Evolutionary conservation across 2,888 invertebrate species (phyloP), one percentile per base, ranked within the genome.

Genomic region (Acanthopleura granulata): DNA sequence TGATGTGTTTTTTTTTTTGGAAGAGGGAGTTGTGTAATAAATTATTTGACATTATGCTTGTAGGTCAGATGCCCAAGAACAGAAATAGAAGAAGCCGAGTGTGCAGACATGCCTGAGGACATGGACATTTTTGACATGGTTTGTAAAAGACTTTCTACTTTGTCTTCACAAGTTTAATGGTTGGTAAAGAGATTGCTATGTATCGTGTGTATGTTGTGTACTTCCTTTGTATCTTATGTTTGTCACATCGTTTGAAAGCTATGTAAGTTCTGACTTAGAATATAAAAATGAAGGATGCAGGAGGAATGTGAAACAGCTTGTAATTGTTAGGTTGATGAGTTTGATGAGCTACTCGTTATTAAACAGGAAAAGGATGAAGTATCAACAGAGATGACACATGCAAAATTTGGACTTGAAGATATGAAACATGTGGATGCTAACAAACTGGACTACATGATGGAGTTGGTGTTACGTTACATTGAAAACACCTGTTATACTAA

Each of bases 361-460:
- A 12, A 9, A 16, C 66, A 66, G 66, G 66, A 66, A 16, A 27
- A 27, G 18, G 62, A 79, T 50, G 72, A 73, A 16, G 66, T 51
- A 25, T 51, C 22, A 61, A 72, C 57, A 62, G 76, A 74, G 22
- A 73, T 25, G 16, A 70, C 25, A 25, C 49, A 27, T 73, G 51
- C 30, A n/a, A 66, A 51, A n/a, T 72, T 72, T 51, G 69, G 76
- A 49, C 62, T 76, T 18, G 57, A 73, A 22, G 62, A 18, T 15
- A 91, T 92, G 91, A 90, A 91, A 73, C 93, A 93, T 89, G 92
- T 92, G 27, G 88, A 93, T 72, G 94, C 93, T 0, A 92, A 93
- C 81, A 93, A 93, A 61, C 90, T 97, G 49, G 97, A 98, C 90
- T 91, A 94, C 74, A 94, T 95, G 84, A 93, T 97, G 93, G 91